phyloP scores from a whole-genome alignment of 92 coral and sea anemone species.

The Plumapathes pennacea region DNA sequence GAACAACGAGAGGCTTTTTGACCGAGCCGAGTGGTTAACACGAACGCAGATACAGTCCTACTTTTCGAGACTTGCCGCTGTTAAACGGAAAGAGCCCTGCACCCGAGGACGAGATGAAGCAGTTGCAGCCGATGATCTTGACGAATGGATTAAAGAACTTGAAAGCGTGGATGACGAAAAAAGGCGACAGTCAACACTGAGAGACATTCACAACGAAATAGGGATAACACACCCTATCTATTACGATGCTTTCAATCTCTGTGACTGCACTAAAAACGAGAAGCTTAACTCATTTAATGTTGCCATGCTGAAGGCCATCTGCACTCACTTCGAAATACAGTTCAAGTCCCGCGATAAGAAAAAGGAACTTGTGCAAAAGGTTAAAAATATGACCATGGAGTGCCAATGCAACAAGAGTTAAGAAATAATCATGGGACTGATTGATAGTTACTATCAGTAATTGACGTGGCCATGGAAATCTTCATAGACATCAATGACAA shows the following conservation, averaged over 20 bases:
- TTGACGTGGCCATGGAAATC: too few species aligned
- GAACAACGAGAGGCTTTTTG: constrained; percentile 43
- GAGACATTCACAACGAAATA: constrained; percentile 31
- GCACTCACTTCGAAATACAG: constrained; percentile 41
- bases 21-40: constrained; percentile 62
- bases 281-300: constrained; percentile 41
- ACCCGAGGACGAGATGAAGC: constrained; percentile 11
- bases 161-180: constrained; percentile 24
- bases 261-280: constrained; percentile 36
- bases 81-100: constrained; percentile 12
- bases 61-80: constrained; percentile 47
- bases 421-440: too few species aligned
- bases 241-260: constrained; percentile 42
- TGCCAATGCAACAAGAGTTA: constrained; percentile 6
- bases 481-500: too few species aligned
- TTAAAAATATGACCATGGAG: constrained; percentile 9
- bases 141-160: constrained; percentile 15
- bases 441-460: too few species aligned
- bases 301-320: constrained; percentile 42
- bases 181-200: constrained; percentile 13
- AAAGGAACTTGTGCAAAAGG: constrained; percentile 31
- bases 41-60: constrained; percentile 53
- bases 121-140: neutral
- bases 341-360: constrained; percentile 60
- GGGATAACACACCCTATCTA: constrained; percentile 53